Conservation (phyloP, 2,888 invertebrate species). For the Xylocampa areola region DNA sequence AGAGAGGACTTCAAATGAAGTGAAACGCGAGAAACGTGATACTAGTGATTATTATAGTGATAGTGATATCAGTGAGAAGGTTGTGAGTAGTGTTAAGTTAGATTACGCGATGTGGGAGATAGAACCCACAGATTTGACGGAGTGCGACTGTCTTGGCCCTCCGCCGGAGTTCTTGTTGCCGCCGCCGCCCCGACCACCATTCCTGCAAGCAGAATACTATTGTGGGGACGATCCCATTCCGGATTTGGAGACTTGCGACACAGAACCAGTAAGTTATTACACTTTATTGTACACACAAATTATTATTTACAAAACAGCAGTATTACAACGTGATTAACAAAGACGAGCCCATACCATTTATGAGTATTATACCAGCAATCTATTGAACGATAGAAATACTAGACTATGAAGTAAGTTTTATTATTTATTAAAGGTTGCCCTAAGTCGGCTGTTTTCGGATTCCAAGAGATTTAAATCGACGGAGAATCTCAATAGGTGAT, state of each 20-base stretch:
- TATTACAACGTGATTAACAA: no score
- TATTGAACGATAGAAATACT: no score
- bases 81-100: conserved; percentile 90
- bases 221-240: conserved; percentile 93
- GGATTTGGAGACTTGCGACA: conserved; percentile 93
- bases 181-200: conserved; percentile 93
- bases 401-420: no score
- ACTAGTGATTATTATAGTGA: conserved; percentile 76
- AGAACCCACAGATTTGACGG: conserved; percentile 92
- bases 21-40: conserved; percentile 86
- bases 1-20: conserved; percentile 83
- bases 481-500: no score
- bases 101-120: conserved; percentile 93
- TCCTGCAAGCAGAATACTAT: conserved; percentile 92
- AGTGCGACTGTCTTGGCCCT: conserved; percentile 94
- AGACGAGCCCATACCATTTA: no score
- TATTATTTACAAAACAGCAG: no score
- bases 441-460: no score
- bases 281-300: background rate
- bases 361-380: no score
- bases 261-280: conserved; percentile 92
- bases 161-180: conserved; percentile 93
- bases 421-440: no score
- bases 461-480: no score
- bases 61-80: conserved; percentile 86